A percentile compares a stretch with the other conserved stretches of the same genome.
Evolutionary conservation across 2,888 invertebrate species (phyloP).

Genomic region (Uloborus plumipes): DNA sequence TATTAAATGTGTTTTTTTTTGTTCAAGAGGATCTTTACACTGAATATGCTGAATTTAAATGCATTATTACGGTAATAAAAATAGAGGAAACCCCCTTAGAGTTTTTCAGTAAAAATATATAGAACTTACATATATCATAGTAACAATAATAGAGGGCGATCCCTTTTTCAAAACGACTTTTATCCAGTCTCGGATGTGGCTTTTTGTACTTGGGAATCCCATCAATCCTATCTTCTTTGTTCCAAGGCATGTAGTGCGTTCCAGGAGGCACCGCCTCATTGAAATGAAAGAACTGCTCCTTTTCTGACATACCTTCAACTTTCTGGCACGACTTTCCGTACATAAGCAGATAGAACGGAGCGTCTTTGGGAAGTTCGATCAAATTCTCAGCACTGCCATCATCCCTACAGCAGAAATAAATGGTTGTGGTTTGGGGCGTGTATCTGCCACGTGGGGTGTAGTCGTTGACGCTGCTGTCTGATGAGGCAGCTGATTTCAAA

Average conservation of each 20-base stretch:
- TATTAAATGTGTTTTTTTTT: too few species aligned
- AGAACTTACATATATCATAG: slow-evolving; percentile 67
- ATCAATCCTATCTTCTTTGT: slow-evolving; percentile 16
- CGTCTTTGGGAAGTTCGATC: slow-evolving; percentile 67
- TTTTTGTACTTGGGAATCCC: slow-evolving; percentile 63
- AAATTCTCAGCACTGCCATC: slow-evolving; percentile 67
- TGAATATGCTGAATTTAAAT: too few species aligned
- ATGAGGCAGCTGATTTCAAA: slow-evolving; percentile 13
- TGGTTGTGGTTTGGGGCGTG: slow-evolving; percentile 65
- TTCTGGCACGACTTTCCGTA: slow-evolving; percentile 68
- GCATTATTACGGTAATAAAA: too few species aligned
- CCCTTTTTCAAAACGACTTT: slow-evolving; percentile 67
- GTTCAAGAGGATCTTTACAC: too few species aligned
- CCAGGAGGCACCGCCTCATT: slow-evolving; percentile 65
- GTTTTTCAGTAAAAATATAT: background rate
- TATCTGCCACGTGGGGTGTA: slow-evolving; percentile 64
- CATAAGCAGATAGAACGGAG: slow-evolving; percentile 68
- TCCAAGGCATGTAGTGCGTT: slow-evolving; percentile 7
- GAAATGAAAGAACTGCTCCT: slow-evolving; percentile 68
- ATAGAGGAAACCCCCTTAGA: too few species aligned
- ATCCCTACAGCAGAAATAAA: slow-evolving; percentile 68
- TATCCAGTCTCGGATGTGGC: slow-evolving; percentile 67
- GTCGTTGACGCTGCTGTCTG: slow-evolving; percentile 17
- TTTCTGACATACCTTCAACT: slow-evolving; percentile 68
- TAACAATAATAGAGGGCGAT: slow-evolving; percentile 68